Conservation (phyloP, 2,888 invertebrate genomes). For the Athalia circularis region DNA sequence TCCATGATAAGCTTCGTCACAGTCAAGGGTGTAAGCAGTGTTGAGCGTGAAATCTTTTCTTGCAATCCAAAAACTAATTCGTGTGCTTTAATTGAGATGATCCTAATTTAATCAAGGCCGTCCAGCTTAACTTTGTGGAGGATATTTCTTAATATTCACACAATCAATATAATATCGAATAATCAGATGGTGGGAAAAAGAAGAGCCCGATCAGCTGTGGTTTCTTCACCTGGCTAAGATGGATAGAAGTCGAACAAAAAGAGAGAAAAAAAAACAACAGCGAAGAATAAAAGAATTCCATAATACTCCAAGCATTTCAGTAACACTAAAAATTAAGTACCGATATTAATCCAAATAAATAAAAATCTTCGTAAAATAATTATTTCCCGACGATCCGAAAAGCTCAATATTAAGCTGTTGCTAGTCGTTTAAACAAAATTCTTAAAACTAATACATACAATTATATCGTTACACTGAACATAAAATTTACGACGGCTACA, state of each 20-base stretch:
- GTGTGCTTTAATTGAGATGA: conserved; percentile 68
- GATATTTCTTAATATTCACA: conserved; percentile 68
- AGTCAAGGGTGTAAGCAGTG: conserved; percentile 1
- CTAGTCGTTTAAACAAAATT: no score
- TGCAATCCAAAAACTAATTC: conserved; percentile 50
- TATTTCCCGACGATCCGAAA: no score
- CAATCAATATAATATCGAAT: not conserved
- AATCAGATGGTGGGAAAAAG: not conserved
- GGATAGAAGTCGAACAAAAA: not conserved
- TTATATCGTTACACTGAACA: no score
- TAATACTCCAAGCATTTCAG: no score
- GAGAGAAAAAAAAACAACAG: not conserved
- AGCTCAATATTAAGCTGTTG: no score
- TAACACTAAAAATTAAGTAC: no score
- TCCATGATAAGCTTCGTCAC: conserved; percentile 1
- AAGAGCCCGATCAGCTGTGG: not conserved
- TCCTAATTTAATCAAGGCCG: conserved; percentile 74
- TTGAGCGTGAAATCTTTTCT: not conserved
- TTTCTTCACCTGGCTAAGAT: conserved; percentile 8
- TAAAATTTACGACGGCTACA: no score
- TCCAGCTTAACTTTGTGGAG: conserved; percentile 73
- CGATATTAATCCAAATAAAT: no score
- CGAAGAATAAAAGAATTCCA: no score
- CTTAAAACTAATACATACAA: no score
- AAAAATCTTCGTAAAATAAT: no score